phyloP scores from a whole-genome alignment of 2,888 invertebrate species.

The Aphodius granarius region DNA sequence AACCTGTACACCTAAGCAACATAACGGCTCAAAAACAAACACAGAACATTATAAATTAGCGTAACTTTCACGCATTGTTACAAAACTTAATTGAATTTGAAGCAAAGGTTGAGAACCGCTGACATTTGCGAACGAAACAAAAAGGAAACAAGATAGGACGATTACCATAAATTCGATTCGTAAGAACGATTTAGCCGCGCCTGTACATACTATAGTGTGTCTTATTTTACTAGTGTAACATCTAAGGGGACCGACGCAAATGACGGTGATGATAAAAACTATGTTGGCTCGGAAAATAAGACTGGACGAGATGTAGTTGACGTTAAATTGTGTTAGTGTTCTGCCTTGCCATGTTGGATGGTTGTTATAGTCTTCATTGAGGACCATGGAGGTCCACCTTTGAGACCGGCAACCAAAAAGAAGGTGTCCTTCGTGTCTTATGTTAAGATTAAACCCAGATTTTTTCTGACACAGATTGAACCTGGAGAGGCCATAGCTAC shows the following conservation, averaged over 20 bases:
- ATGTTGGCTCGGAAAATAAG: neutral
- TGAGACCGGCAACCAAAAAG: conserved; percentile 42
- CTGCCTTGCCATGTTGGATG: conserved; percentile 56
- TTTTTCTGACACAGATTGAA: conserved; percentile 56
- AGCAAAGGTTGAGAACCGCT: neutral
- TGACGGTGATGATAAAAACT: neutral
- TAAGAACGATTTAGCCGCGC: neutral
- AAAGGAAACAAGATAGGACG: neutral
- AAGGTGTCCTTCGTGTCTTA: conserved; percentile 49
- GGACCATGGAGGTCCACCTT: conserved; percentile 59
- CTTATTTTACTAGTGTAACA: neutral
- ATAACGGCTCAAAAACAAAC: neutral
- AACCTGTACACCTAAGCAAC: neutral
- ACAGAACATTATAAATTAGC: neutral
- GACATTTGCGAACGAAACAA: neutral
- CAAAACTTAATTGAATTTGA: neutral
- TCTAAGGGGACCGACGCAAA: neutral
- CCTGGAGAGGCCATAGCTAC: conserved; percentile 79
- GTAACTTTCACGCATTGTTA: neutral
- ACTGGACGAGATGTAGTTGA: neutral
- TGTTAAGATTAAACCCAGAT: conserved; percentile 49
- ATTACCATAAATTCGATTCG: neutral
- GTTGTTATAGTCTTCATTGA: conserved; percentile 69
- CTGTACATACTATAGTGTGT: too few species aligned
- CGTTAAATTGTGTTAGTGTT: neutral